Evolutionary conservation across 1,140 invertebrate species (phyloP).

Genomic region (Drosophila funebris): DNA sequence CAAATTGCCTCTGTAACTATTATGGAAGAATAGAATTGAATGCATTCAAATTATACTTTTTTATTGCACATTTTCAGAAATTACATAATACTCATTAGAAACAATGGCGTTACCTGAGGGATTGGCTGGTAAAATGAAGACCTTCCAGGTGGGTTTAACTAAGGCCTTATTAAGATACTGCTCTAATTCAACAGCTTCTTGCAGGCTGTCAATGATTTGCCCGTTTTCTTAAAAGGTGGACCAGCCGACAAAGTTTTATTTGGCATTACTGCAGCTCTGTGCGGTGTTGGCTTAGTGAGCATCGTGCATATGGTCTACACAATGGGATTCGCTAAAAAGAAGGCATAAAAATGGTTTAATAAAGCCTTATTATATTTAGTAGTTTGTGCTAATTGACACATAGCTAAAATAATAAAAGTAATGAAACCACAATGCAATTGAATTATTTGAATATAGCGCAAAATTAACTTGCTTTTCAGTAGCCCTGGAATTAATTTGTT

Average conservation of each 20-base stretch:
- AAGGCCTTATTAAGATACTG: background rate
- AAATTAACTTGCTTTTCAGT: background rate
- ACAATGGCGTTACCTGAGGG: slow-evolving; percentile 78
- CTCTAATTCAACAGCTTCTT: background rate
- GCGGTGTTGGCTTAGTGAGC: slow-evolving; percentile 72
- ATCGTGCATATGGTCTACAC: slow-evolving; percentile 72
- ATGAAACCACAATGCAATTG: background rate
- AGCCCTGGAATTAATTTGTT: background rate
- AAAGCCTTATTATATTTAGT: background rate
- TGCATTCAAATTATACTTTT: background rate
- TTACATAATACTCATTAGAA: slow-evolving; percentile 67
- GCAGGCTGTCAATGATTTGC: slow-evolving; percentile 74
- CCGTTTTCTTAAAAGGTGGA: slow-evolving; percentile 79
- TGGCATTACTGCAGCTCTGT: slow-evolving; percentile 73
- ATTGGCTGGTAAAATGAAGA: slow-evolving; percentile 74
- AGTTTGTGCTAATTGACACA: background rate
- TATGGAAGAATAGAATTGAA: background rate
- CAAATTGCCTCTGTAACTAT: background rate
- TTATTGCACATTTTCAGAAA: slow-evolving; percentile 37
- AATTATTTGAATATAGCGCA: slow-evolving; percentile 21
- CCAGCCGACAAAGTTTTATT: slow-evolving; percentile 75
- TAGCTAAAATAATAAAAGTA: slow-evolving; percentile 26
- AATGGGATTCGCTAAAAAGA: slow-evolving; percentile 80
- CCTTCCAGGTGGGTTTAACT: slow-evolving; percentile 66
- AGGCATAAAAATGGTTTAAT: slow-evolving; percentile 49